phyloP scores from a whole-genome alignment of 2,888 invertebrate genomes.

The Molorchus minor region DNA sequence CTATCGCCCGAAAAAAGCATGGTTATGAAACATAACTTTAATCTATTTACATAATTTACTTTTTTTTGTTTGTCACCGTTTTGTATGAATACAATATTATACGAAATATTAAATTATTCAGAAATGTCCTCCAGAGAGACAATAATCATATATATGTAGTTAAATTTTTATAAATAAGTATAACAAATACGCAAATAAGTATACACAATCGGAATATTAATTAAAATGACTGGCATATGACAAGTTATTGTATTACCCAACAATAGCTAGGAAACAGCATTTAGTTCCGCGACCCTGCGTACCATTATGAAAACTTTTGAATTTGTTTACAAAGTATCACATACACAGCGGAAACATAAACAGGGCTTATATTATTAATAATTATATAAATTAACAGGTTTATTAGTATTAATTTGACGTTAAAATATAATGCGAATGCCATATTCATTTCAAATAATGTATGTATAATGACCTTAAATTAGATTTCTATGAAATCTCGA shows the following conservation, averaged over 20 bases:
- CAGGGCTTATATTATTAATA: constrained; percentile 24
- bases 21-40: too few relatives aligned
- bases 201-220: constrained; percentile 6
- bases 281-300: constrained; percentile 19
- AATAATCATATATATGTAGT: too few relatives aligned
- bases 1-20: too few relatives aligned
- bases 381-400: constrained; percentile 24
- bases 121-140: too few relatives aligned
- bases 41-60: too few relatives aligned
- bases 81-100: too few relatives aligned
- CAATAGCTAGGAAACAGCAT: constrained; percentile 21
- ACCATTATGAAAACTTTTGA: constrained; percentile 18
- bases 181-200: constrained; percentile 1
- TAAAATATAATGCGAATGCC: constrained; percentile 21
- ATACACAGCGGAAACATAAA: constrained; percentile 18
- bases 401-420: constrained; percentile 25
- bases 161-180: constrained; percentile 9
- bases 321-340: constrained; percentile 24
- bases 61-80: too few relatives aligned
- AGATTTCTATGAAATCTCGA: constrained; percentile 15
- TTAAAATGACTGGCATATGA: constrained; percentile 21
- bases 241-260: constrained; percentile 19
- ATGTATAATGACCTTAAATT: constrained; percentile 19
- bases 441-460: constrained; percentile 20
- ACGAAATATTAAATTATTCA: too few relatives aligned